phyloP scores from a whole-genome alignment of 2,797 vertebrate genomes.

The Heliangelus exortis region DNA sequence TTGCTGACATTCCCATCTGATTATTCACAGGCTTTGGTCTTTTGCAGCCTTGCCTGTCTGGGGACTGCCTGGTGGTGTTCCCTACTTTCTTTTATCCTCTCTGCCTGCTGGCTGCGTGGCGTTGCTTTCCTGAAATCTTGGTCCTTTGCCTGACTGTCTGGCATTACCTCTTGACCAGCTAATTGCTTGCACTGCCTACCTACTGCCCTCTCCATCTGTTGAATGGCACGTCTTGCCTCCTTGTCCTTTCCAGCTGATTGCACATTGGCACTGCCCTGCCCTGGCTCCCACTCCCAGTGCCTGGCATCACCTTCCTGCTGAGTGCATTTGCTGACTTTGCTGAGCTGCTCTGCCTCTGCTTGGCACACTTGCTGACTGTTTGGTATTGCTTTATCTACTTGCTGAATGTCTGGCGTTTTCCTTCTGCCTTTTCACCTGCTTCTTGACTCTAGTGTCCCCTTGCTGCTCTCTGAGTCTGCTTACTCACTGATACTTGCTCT shows the following conservation, averaged over 20 bases:
- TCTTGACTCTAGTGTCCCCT: slow-evolving; percentile 39
- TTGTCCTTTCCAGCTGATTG: neutral
- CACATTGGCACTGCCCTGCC: slow-evolving; percentile 3
- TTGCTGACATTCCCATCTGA: slow-evolving; percentile 26
- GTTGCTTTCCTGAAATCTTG: slow-evolving; percentile 54
- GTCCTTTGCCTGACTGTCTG: slow-evolving; percentile 70
- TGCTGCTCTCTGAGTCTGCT: slow-evolving; percentile 65
- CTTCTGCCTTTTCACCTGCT: slow-evolving; percentile 62
- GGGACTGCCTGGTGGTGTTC: slow-evolving; percentile 63
- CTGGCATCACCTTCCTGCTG: slow-evolving; percentile 49
- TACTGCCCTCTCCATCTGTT: slow-evolving; percentile 49
- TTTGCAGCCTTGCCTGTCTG: slow-evolving; percentile 32
- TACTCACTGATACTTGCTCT: slow-evolving; percentile 56
- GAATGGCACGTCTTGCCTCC: slow-evolving; percentile 8
- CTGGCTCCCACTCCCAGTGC: slow-evolving; percentile 12
- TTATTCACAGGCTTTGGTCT: slow-evolving; percentile 44
- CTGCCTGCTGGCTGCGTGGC: slow-evolving; percentile 53
- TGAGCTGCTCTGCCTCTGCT: slow-evolving; percentile 67
- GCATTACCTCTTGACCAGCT: slow-evolving; percentile 64
- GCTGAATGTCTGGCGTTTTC: slow-evolving; percentile 69
- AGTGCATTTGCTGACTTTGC: slow-evolving; percentile 65
- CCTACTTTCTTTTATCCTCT: slow-evolving; percentile 39
- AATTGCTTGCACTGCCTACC: slow-evolving; percentile 43
- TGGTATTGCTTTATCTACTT: slow-evolving; percentile 60
- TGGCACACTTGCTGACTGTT: slow-evolving; percentile 65